A percentile compares a stretch with the other conserved stretches of the same genome.
phyloP scores from a whole-genome alignment of 1,140 invertebrate genomes.

The Drosophila suzukii region DNA sequence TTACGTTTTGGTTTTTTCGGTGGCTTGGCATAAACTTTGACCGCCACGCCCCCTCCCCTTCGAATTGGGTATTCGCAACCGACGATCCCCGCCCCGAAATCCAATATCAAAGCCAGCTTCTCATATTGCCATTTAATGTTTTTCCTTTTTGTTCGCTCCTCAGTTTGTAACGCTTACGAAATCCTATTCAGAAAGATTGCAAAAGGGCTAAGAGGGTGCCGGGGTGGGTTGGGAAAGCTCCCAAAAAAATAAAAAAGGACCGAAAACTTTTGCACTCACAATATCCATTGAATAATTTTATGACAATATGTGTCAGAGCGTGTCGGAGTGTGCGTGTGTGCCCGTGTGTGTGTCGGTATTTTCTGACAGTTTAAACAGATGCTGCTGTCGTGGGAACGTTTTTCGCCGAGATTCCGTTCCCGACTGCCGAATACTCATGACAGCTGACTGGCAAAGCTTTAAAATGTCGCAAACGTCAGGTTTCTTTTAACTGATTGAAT shows the following conservation, averaged over 20 bases:
- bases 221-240: slow-evolving; percentile 9
- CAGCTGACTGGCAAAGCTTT: neutral
- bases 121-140: slow-evolving; percentile 81
- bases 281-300: slow-evolving; percentile 84
- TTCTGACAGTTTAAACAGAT: slow-evolving; percentile 80
- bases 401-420: neutral
- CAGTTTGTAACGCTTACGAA: slow-evolving; percentile 78
- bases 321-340: slow-evolving; percentile 31
- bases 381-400: slow-evolving; percentile 39
- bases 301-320: slow-evolving; percentile 83
- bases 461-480: neutral
- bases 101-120: slow-evolving; percentile 73
- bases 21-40: slow-evolving; percentile 28
- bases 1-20: slow-evolving; percentile 57
- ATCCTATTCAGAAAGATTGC: slow-evolving; percentile 79
- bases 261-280: slow-evolving; percentile 71
- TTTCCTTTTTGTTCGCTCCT: slow-evolving; percentile 63
- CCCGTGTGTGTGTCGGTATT: slow-evolving; percentile 44
- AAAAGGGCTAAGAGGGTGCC: slow-evolving; percentile 52
- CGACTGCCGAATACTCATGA: slow-evolving; percentile 10
- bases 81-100: slow-evolving; percentile 55
- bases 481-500: neutral
- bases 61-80: slow-evolving; percentile 15
- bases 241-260: slow-evolving; percentile 56
- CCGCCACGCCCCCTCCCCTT: neutral